Conservation (phyloP, 1,140 invertebrate species). For the Tetragonula clypearis region DNA sequence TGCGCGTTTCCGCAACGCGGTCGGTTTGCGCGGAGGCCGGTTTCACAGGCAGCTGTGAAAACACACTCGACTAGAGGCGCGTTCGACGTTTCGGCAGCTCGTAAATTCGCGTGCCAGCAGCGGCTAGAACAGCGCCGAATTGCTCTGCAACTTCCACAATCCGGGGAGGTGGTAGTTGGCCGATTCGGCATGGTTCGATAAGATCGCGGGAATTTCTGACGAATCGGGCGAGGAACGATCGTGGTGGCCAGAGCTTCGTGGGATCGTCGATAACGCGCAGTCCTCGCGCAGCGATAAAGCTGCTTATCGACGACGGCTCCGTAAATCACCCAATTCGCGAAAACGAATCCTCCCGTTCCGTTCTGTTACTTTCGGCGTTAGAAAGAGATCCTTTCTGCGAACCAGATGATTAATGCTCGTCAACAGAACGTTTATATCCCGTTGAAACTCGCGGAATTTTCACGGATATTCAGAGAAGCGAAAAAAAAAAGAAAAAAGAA, state of each 20-base stretch:
- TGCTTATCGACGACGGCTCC: background rate
- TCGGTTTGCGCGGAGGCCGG: background rate
- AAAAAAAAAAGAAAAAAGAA: background rate
- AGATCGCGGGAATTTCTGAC: background rate
- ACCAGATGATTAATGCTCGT: background rate
- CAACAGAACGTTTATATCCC: background rate
- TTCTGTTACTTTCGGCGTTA: background rate
- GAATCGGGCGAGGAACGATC: background rate
- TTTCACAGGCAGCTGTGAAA: background rate
- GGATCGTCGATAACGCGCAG: background rate
- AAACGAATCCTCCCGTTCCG: background rate
- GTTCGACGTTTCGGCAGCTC: background rate
- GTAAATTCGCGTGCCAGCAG: conserved; percentile 21
- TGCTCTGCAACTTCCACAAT: background rate
- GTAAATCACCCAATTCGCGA: background rate
- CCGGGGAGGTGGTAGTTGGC: no score
- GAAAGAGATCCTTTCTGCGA: no score
- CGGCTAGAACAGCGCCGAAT: background rate
- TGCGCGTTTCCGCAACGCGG: background rate
- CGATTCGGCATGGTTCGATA: background rate
- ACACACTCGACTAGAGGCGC: background rate
- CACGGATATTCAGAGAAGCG: background rate
- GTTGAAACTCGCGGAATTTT: background rate
- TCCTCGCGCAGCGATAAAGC: background rate
- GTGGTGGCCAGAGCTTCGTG: no score